Evolutionary conservation across 2,797 vertebrate species (phyloP), one percentile per base, ranked within the genome.

Genomic region (Rhinichthys osculus): DNA sequence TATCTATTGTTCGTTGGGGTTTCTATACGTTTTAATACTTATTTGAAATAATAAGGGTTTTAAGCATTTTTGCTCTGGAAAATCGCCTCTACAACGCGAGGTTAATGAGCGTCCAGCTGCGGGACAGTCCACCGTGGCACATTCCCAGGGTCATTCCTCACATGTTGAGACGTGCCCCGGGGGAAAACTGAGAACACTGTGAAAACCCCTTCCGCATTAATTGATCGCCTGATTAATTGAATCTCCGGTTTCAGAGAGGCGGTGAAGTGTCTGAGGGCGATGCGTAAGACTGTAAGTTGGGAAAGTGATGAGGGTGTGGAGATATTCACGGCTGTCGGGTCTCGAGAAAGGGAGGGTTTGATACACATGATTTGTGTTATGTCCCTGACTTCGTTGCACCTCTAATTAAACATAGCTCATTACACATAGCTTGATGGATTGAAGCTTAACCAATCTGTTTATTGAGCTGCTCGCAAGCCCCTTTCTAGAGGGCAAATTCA

Each of bases 181-280:
- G 90, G 92, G 92, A 93, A 94, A 83, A 82, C 85, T 87, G 93
- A 90, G 78, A 85, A 87, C 77, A 89, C 71, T 90, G 92, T 92
- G 91, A 89, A 88, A 93, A 92, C 91, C 86, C 82, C 57, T 79
- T 88, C 89, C 87, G 82, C 88, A 90, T 88, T 92, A 88, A 92
- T 91, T 92, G 91, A 94, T 93, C 54, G 52, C 59, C 72, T 94
- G 94, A 95, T 94, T 94, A 94, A 95, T 95, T 92, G 87, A 88
- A 50, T 92, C 88, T 95, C 91, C 40, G 40, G 71, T 89, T 82
- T 82, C 87, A 5, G 38, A 62, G 74, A 74, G 69, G 78, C 21
- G 73, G 72, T 64, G 82, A 40, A 59, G 54, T 81, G 50, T 84
- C 82, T 71, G 78, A 86, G 80, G 42, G 71, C 57, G 59, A 79